Conservation (phyloP, 2,888 invertebrate genomes). For the Drosophila imparisetae region DNA sequence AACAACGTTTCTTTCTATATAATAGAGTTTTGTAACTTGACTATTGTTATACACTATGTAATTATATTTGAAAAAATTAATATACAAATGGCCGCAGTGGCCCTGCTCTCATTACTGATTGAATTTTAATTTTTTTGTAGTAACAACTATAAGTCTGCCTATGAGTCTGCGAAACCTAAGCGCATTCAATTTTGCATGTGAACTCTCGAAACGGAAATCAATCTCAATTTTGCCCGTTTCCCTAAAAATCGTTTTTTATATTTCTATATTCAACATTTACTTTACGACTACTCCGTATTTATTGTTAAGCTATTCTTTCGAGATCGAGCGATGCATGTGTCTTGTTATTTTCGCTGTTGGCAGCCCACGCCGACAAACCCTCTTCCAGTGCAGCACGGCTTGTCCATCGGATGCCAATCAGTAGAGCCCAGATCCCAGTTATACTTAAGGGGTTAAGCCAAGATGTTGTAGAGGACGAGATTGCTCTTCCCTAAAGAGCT, state of each 20-base stretch:
- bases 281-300: not conserved
- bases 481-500: not conserved
- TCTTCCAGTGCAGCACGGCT: not conserved
- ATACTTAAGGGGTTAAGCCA: not conserved
- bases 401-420: not conserved
- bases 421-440: not conserved
- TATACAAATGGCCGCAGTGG: constrained; percentile 1
- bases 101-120: not conserved
- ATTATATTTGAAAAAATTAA: not conserved
- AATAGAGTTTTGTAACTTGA: not conserved
- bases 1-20: not conserved
- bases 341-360: not conserved
- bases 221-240: not conserved
- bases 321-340: not conserved
- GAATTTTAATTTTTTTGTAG: not conserved
- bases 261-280: not conserved
- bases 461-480: not conserved
- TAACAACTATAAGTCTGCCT: not conserved
- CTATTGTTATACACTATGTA: constrained; percentile 2
- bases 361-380: not conserved
- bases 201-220: not conserved
- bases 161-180: not conserved
- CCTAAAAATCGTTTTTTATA: not conserved
- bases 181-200: not conserved
- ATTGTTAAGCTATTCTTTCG: not conserved